phyloP scores from a whole-genome alignment of 2,888 invertebrate species.

The Trimorus sp. region DNA sequence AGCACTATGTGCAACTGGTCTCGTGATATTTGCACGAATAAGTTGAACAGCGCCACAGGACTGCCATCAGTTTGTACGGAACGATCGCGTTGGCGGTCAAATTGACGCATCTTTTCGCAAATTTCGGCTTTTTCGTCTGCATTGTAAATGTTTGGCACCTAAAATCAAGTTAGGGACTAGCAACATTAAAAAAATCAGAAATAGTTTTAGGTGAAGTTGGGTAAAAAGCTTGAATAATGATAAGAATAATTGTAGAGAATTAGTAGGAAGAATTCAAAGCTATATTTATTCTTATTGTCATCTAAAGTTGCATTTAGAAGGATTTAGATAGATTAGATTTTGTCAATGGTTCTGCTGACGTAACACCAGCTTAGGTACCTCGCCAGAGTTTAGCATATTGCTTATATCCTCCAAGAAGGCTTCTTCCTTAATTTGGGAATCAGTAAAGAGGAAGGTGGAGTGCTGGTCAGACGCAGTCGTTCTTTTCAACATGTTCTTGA shows the following conservation, averaged over 20 bases:
- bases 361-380: constrained; percentile 82
- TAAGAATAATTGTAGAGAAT: too few relatives aligned
- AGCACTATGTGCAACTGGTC: constrained; percentile 95
- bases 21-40: constrained; percentile 93
- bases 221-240: too few relatives aligned
- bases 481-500: constrained; percentile 90
- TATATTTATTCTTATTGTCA: too few relatives aligned
- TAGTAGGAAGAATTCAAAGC: too few relatives aligned
- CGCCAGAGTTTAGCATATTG: constrained; percentile 95
- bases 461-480: constrained; percentile 92
- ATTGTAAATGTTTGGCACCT: constrained; percentile 91
- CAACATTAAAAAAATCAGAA: neutral
- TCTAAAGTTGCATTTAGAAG: too few relatives aligned
- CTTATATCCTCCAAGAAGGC: constrained; percentile 96
- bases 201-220: too few relatives aligned
- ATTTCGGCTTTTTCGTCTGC: constrained; percentile 94
- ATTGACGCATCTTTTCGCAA: constrained; percentile 95
- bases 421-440: constrained; percentile 96
- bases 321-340: too few relatives aligned
- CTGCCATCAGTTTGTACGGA: constrained; percentile 95
- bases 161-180: constrained; percentile 8
- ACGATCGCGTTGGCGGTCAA: constrained; percentile 95
- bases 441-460: constrained; percentile 94
- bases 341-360: too few relatives aligned
- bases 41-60: constrained; percentile 93